Evolutionary conservation across 1,140 invertebrate species (phyloP).

Genomic region (Aphidius ervi): DNA sequence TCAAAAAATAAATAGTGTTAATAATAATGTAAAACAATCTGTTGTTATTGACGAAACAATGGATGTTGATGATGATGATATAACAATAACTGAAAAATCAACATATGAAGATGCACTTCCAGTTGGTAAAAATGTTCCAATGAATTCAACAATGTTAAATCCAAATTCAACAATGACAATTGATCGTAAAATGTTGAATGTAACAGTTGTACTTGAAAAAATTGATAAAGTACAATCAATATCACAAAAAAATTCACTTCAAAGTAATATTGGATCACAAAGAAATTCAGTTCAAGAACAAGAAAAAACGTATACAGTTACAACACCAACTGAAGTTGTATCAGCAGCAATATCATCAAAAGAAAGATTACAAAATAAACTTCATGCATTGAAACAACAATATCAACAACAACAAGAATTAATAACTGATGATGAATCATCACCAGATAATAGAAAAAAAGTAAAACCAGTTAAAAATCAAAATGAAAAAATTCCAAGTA

Average conservation of each 20-base stretch:
- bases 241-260: conserved; percentile 21
- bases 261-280: background rate
- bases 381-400: conserved; percentile 18
- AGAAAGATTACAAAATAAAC: conserved; percentile 13
- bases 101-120: conserved; percentile 45
- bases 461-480: conserved; percentile 17
- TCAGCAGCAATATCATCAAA: conserved; percentile 1
- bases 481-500: conserved; percentile 14
- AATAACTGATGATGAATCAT: conserved; percentile 49
- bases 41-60: conserved; percentile 29
- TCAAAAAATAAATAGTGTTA: no score
- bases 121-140: conserved; percentile 38
- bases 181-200: conserved; percentile 38
- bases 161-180: conserved; percentile 28
- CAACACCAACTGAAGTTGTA: no score
- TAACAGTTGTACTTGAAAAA: conserved; percentile 37
- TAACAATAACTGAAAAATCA: conserved; percentile 36
- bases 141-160: conserved; percentile 47
- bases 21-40: background rate
- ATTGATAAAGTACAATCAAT: conserved; percentile 34
- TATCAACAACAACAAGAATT: conserved; percentile 22
- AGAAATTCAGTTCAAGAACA: no score
- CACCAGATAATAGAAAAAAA: conserved; percentile 31
- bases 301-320: no score
- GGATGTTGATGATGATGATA: conserved; percentile 22